These are phyloP conservation scores for Loripinus fragilis DNA, from an alignment of 2,888 invertebrate genomes.

Conservation along the genomic window DNA sequence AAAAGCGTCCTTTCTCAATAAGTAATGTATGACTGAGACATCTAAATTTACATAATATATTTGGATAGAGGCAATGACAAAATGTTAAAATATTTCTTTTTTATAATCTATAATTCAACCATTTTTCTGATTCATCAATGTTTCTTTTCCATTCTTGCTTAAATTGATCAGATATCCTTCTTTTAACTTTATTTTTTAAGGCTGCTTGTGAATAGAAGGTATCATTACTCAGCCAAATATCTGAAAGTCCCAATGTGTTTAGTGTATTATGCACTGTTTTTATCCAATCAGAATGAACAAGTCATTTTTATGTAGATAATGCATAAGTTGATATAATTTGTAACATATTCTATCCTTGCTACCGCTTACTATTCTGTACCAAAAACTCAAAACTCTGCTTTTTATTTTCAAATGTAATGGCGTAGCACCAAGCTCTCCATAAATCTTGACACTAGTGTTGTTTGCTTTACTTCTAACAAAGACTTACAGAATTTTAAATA, in stretches of 20 bases:
- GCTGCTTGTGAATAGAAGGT: neutral
- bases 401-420: neutral
- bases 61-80: neutral
- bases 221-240: neutral
- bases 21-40: neutral
- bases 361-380: neutral
- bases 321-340: neutral
- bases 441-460: neutral
- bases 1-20: neutral
- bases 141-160: neutral
- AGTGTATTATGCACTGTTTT: neutral
- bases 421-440: neutral
- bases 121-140: neutral
- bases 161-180: neutral
- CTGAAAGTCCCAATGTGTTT: neutral
- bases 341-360: neutral
- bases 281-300: neutral
- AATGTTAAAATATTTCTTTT: neutral
- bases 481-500: conserved; percentile 14
- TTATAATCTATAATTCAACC: neutral
- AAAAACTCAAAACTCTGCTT: neutral
- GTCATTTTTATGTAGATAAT: neutral
- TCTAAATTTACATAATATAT: neutral
- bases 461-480: neutral
- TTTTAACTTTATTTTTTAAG: conserved; percentile 3